These are phyloP conservation scores for Tonatia bakeri DNA, from an alignment of 2,113 vertebrate species.

Conservation along the genomic window DNA sequence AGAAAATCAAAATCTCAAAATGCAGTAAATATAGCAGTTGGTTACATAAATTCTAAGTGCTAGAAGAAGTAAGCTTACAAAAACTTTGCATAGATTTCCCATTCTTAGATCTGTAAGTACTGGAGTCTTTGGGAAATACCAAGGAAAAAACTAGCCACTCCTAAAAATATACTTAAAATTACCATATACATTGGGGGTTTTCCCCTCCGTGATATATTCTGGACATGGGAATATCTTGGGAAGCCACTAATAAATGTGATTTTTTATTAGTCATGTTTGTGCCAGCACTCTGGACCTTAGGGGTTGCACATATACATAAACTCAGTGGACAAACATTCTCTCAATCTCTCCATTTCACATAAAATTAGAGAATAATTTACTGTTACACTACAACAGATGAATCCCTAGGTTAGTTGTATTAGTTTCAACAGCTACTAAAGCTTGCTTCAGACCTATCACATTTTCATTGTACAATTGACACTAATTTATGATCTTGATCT, in stretches of 20 bases:
- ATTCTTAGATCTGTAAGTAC: not conserved
- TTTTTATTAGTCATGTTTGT: not conserved
- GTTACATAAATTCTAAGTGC: slow-evolving; percentile 31
- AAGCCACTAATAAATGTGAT: not conserved
- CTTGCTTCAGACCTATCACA: not conserved
- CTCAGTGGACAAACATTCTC: not conserved
- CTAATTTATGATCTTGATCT: not conserved
- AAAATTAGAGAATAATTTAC: slow-evolving; percentile 41
- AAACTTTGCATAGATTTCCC: slow-evolving; percentile 2
- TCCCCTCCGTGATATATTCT: not conserved
- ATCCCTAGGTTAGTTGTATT: not conserved
- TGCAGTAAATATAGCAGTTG: slow-evolving; percentile 18
- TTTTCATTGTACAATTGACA: not conserved
- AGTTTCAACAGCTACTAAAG: slow-evolving; percentile 28
- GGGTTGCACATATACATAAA: not conserved
- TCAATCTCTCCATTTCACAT: not conserved
- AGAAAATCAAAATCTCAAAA: slow-evolving; percentile 53
- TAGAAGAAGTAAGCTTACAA: slow-evolving; percentile 35
- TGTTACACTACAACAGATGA: not conserved
- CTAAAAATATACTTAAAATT: not conserved
- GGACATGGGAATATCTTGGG: not conserved
- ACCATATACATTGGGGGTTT: not conserved
- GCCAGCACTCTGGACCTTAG: not conserved
- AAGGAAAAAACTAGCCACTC: not conserved
- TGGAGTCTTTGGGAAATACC: not conserved